These are phyloP conservation scores for Drosophila bunnanda DNA, from an alignment of 2,888 invertebrate species.

Conservation along the genomic window DNA sequence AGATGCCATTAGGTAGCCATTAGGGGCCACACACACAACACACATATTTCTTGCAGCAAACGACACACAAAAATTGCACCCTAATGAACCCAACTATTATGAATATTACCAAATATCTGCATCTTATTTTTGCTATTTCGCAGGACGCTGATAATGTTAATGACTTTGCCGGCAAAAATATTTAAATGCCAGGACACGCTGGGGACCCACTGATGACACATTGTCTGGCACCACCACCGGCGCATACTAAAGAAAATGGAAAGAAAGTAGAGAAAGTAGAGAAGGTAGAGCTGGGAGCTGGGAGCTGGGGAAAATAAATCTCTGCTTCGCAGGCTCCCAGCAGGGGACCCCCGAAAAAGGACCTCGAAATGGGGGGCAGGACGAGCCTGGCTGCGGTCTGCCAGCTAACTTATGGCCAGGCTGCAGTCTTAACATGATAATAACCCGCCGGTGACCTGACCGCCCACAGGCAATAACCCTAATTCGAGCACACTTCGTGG, in stretches of 20 bases:
- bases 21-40: conserved; percentile 45
- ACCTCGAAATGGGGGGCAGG: conserved; percentile 4
- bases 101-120: conserved; percentile 14
- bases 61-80: conserved; percentile 61
- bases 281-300: neutral
- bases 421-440: conserved; percentile 27
- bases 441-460: conserved; percentile 20
- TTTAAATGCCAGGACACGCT: conserved; percentile 21
- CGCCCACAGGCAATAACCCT: conserved; percentile 15
- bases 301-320: conserved; percentile 63
- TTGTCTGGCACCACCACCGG: too few relatives aligned
- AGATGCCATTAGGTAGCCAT: conserved; percentile 66
- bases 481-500: conserved; percentile 3
- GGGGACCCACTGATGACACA: conserved; percentile 31
- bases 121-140: conserved; percentile 26
- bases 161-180: conserved; percentile 28
- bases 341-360: conserved; percentile 37
- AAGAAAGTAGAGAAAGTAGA: neutral
- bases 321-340: conserved; percentile 51
- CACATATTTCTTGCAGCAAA: conserved; percentile 56
- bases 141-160: conserved; percentile 37
- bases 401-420: conserved; percentile 30
- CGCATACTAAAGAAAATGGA: conserved; percentile 1
- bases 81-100: conserved; percentile 60
- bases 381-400: conserved; percentile 21